These are phyloP conservation scores for Folsomia manolachei DNA, from an alignment of 2,888 invertebrate genomes.

Conservation along the genomic window DNA sequence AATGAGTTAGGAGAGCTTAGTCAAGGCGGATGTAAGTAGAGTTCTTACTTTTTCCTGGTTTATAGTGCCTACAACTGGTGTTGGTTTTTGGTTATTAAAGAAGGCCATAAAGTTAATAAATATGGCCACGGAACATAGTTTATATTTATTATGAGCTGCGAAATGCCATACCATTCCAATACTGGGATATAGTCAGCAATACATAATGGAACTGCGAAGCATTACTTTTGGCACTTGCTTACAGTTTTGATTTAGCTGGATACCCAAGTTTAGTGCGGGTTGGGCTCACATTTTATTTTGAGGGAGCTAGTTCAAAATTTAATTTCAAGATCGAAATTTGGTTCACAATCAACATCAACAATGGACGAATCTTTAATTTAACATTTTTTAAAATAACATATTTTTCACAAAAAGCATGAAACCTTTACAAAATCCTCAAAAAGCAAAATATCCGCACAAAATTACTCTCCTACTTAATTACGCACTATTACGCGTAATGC, in stretches of 20 bases:
- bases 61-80: not conserved
- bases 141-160: not conserved
- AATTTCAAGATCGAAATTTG: conserved; percentile 1
- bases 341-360: too few relatives aligned
- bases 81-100: not conserved
- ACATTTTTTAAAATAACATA: too few relatives aligned
- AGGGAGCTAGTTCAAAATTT: not conserved
- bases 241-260: too few relatives aligned
- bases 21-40: not conserved
- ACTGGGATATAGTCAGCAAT: too few relatives aligned
- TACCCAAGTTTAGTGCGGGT: too few relatives aligned
- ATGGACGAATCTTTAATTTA: too few relatives aligned
- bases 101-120: conserved; percentile 1
- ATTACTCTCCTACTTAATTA: not conserved
- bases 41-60: not conserved
- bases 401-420: too few relatives aligned
- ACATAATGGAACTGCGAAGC: too few relatives aligned
- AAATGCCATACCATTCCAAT: too few relatives aligned
- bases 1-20: not conserved
- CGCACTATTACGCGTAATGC: not conserved
- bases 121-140: not conserved
- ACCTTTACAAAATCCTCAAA: too few relatives aligned
- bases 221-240: too few relatives aligned
- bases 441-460: not conserved
- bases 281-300: conserved; percentile 16